Evolutionary conservation across 1,140 invertebrate genomes (phyloP).

Genomic region (Neodiprion fabricii): DNA sequence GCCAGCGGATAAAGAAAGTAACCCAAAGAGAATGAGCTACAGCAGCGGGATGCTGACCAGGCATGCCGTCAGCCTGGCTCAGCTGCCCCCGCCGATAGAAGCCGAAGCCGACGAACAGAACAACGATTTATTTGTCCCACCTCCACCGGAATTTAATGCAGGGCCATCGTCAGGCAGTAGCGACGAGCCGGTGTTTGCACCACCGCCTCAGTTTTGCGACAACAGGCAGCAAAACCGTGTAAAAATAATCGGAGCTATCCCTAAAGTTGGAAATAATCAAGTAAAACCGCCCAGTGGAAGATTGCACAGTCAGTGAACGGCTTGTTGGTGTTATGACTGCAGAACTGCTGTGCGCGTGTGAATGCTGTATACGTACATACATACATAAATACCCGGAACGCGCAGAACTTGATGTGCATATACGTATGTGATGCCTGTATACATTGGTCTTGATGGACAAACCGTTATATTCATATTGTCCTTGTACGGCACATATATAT

Average conservation of each 20-base stretch:
- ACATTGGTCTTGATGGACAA: slow-evolving; percentile 2
- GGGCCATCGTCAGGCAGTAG: slow-evolving; percentile 56
- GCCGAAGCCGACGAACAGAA: slow-evolving; percentile 72
- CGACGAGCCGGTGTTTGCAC: slow-evolving; percentile 68
- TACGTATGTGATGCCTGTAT: neutral
- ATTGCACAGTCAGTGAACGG: slow-evolving; percentile 62
- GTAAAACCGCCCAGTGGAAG: slow-evolving; percentile 61
- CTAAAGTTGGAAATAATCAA: slow-evolving; percentile 64
- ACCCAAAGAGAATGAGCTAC: slow-evolving; percentile 46
- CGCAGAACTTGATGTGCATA: slow-evolving; percentile 8
- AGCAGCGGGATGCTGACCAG: slow-evolving; percentile 65
- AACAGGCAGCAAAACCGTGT: slow-evolving; percentile 65
- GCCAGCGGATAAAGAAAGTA: slow-evolving; percentile 46
- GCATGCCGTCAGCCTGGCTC: slow-evolving; percentile 78
- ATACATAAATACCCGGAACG: slow-evolving; percentile 5
- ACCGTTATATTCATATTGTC: neutral
- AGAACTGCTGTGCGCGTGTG: slow-evolving; percentile 20
- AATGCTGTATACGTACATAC: slow-evolving; percentile 12
- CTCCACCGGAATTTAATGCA: slow-evolving; percentile 79
- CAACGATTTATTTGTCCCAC: slow-evolving; percentile 73
- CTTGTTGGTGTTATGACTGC: slow-evolving; percentile 29
- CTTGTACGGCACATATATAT: no score
- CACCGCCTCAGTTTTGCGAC: slow-evolving; percentile 76
- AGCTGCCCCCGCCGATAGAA: slow-evolving; percentile 82
- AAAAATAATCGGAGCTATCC: slow-evolving; percentile 80